Percentiles rank a stretch among this genome's conserved stretches.
These are phyloP conservation scores for Hydrotaea cyrtoneurina DNA, from an alignment of 2,888 invertebrate genomes.

Conservation along the genomic window DNA sequence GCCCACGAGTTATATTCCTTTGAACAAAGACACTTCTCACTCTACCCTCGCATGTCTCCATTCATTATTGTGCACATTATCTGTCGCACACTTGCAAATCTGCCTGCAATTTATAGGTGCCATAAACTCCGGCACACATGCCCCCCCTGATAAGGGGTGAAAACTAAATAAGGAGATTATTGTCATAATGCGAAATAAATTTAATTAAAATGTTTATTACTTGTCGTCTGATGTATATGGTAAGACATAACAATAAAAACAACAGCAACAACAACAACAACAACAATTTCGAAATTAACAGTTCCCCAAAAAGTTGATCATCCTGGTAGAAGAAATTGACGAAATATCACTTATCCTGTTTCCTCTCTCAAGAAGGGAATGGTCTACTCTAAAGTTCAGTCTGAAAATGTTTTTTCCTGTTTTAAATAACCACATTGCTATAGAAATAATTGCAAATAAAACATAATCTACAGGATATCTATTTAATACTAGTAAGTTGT, in stretches of 20 bases:
- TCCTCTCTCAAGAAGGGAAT: too few species aligned
- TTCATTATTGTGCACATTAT: not conserved
- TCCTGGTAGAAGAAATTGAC: not conserved
- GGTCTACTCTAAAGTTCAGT: too few species aligned
- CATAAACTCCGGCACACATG: not conserved
- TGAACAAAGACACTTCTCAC: not conserved
- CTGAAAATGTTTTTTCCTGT: too few species aligned
- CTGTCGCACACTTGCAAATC: not conserved
- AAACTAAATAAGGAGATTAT: conserved; percentile 62
- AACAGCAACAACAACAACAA: not conserved
- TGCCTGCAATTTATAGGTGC: conserved; percentile 9
- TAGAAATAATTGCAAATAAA: too few species aligned
- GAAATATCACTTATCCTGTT: too few species aligned
- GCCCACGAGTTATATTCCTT: conserved; percentile 34
- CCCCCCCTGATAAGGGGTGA: not conserved
- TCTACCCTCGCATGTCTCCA: not conserved
- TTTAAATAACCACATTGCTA: too few species aligned
- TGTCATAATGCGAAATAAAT: conserved; percentile 69
- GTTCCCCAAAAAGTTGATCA: conserved; percentile 11
- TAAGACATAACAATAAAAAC: not conserved
- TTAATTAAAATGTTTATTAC: conserved; percentile 68
- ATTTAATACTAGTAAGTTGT: too few species aligned
- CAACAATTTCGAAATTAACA: not conserved
- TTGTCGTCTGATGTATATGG: conserved; percentile 18
- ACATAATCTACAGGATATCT: too few species aligned